Evolutionary conservation across 2,797 vertebrate genomes (phyloP).

Genomic region (Arrhamphus sclerolepis): DNA sequence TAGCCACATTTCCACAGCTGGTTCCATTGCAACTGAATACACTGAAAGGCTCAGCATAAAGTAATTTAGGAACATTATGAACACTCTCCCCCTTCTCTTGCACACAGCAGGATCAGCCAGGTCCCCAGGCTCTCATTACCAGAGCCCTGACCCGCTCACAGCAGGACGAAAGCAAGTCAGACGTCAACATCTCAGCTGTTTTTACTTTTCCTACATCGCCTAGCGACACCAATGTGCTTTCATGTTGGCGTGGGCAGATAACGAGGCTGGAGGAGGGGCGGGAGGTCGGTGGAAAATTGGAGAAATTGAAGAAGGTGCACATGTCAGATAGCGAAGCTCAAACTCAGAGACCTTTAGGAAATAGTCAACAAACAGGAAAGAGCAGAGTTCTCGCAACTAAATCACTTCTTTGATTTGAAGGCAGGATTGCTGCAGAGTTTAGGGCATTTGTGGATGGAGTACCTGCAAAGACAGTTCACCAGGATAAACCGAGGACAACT

Average conservation of each 20-base stretch:
- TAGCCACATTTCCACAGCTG: conserved; percentile 10
- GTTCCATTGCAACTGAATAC: conserved; percentile 8
- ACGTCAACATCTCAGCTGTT: conserved; percentile 62
- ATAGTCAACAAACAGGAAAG: conserved; percentile 1
- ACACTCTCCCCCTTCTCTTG: conserved; percentile 1
- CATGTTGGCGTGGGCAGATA: conserved; percentile 33
- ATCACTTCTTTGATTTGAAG: conserved; percentile 11
- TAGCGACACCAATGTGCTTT: conserved; percentile 44
- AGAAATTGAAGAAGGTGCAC: conserved; percentile 4
- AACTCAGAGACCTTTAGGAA: not conserved
- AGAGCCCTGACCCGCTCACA: conserved; percentile 48
- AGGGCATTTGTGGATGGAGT: conserved; percentile 2
- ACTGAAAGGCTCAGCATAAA: conserved; percentile 19
- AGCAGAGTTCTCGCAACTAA: not conserved
- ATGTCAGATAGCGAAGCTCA: conserved; percentile 4
- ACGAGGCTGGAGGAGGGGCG: not conserved
- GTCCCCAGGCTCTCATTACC: conserved; percentile 70
- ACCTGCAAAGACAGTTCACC: conserved; percentile 14
- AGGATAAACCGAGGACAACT: not conserved
- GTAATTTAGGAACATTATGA: conserved; percentile 32
- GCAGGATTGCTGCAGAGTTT: not conserved
- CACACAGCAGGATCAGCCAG: conserved; percentile 25
- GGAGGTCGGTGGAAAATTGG: not conserved
- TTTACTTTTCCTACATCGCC: conserved; percentile 32
- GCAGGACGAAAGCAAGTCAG: conserved; percentile 51